A percentile compares a stretch with the other conserved stretches of the same genome.
These are phyloP conservation scores for Emydura subglobosa DNA, from an alignment of 2,113 vertebrate genomes.

Conservation along the genomic window DNA sequence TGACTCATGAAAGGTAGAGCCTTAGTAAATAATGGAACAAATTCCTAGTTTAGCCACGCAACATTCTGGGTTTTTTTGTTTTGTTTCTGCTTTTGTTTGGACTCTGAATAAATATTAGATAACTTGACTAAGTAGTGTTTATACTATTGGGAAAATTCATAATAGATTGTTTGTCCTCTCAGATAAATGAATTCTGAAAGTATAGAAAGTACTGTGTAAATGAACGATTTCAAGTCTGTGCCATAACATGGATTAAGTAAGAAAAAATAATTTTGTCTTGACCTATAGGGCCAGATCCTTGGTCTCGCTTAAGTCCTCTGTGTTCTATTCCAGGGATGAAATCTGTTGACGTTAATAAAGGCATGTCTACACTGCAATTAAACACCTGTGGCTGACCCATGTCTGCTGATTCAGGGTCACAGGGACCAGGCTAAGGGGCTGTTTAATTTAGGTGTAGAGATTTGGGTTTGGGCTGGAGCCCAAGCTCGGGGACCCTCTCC, in stretches of 20 bases:
- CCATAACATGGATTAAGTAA: background rate
- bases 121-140: background rate
- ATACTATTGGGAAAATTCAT: background rate
- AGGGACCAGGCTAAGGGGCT: background rate
- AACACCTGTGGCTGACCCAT: background rate
- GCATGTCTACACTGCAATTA: background rate
- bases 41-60: background rate
- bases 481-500: no score
- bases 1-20: background rate
- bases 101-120: background rate
- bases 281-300: background rate
- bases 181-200: background rate
- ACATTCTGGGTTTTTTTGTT: background rate
- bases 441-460: background rate
- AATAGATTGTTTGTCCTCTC: background rate
- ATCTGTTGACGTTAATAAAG: background rate
- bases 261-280: background rate
- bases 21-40: background rate
- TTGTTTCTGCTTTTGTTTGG: background rate
- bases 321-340: background rate
- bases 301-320: background rate
- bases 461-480: background rate
- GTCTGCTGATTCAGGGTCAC: background rate
- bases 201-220: background rate
- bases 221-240: background rate